These are phyloP conservation scores for Diachasmimorpha longicaudata DNA, from an alignment of 1,140 invertebrate genomes.

Conservation along the genomic window DNA sequence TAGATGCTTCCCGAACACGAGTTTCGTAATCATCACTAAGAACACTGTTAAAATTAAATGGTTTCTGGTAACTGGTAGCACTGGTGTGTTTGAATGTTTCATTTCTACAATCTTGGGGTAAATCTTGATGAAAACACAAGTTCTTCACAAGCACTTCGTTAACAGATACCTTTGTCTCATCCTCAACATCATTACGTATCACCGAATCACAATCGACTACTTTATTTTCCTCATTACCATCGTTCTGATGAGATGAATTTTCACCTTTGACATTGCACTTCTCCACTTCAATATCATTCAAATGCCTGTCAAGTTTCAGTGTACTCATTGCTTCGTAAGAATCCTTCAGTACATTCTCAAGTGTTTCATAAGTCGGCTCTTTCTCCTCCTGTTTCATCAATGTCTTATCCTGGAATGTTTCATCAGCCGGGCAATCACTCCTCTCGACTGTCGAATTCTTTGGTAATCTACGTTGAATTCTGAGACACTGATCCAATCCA, in stretches of 20 bases:
- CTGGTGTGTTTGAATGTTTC: conserved; percentile 9
- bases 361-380: conserved; percentile 23
- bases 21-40: conserved; percentile 46
- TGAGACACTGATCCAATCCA: conserved; percentile 37
- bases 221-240: not conserved
- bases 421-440: not conserved
- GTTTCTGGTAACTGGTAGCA: conserved; percentile 25
- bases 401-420: not conserved
- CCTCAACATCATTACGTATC: conserved; percentile 13
- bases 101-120: conserved; percentile 30
- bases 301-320: conserved; percentile 27
- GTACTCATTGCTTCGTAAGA: conserved; percentile 29
- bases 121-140: conserved; percentile 46
- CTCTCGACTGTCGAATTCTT: conserved; percentile 21
- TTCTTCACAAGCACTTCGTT: conserved; percentile 49
- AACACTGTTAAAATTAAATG: conserved; percentile 44
- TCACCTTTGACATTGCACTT: not conserved
- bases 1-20: conserved; percentile 20
- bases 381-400: not conserved
- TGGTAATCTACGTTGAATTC: conserved; percentile 34
- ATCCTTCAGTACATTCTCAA: conserved; percentile 17
- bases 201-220: not conserved
- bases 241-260: not conserved
- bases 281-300: not conserved
- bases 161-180: conserved; percentile 33